Evolutionary conservation across 2,888 invertebrate genomes (phyloP).

Genomic region (Epinotia brunnichana): DNA sequence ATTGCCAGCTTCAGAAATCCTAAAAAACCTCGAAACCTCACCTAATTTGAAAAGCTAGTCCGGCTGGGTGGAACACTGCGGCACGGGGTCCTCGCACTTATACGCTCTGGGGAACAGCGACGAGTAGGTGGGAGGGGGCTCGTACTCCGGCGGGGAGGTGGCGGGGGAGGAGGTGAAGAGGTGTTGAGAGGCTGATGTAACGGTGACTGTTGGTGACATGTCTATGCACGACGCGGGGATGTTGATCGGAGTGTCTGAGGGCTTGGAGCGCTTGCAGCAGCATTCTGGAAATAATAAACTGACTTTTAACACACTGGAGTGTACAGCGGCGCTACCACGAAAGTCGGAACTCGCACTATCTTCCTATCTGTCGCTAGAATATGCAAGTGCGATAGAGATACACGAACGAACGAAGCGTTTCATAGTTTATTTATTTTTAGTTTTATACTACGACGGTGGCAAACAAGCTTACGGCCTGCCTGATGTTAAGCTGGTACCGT

Average conservation of each 20-base stretch:
- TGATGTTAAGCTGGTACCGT: too few species aligned
- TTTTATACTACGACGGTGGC: too few species aligned
- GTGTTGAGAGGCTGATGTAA: constrained; percentile 71
- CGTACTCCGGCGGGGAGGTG: constrained; percentile 85
- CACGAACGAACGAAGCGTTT: too few species aligned
- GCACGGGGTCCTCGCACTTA: constrained; percentile 75
- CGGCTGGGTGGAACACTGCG: constrained; percentile 68
- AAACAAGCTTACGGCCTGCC: too few species aligned
- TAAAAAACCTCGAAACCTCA: constrained; percentile 5
- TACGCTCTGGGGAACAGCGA: constrained; percentile 85
- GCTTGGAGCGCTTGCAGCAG: constrained; percentile 79
- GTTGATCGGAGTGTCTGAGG: constrained; percentile 74
- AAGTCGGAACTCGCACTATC: too few species aligned
- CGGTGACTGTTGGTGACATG: constrained; percentile 74
- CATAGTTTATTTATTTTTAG: too few species aligned
- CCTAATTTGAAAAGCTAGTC: constrained; percentile 38
- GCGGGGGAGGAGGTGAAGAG: constrained; percentile 69
- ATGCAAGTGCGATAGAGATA: too few species aligned
- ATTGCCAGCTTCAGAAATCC: background rate
- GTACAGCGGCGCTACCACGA: too few species aligned
- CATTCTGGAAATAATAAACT: constrained; percentile 69
- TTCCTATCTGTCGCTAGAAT: too few species aligned
- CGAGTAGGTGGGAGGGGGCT: constrained; percentile 86
- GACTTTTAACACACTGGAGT: background rate
- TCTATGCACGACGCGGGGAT: constrained; percentile 79